These are phyloP conservation scores for Donacobius atricapilla DNA, from an alignment of 2,113 vertebrate species.

Conservation along the genomic window DNA sequence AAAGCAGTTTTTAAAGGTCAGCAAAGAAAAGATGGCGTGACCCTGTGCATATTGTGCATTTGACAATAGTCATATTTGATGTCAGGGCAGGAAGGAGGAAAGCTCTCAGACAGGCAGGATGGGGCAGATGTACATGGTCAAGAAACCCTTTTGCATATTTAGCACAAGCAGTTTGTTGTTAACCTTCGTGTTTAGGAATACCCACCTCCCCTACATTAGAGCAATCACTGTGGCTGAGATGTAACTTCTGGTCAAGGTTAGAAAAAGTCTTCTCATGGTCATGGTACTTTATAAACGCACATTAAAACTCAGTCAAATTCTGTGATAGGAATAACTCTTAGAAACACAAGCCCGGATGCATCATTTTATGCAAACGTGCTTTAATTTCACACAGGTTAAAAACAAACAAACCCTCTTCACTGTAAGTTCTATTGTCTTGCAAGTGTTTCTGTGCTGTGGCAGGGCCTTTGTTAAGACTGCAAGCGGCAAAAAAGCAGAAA, in stretches of 20 bases:
- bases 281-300: background rate
- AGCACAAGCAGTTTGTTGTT: background rate
- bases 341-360: background rate
- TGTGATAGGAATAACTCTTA: background rate
- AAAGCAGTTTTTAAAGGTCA: conserved; percentile 14
- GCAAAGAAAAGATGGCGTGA: background rate
- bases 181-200: background rate
- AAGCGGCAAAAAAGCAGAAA: background rate
- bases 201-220: background rate
- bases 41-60: background rate
- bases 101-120: background rate
- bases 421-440: background rate
- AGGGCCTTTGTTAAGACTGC: background rate
- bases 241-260: background rate
- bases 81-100: background rate
- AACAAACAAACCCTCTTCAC: background rate
- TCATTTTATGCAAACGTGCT: background rate
- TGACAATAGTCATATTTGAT: background rate
- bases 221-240: background rate
- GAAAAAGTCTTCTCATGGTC: background rate
- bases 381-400: background rate
- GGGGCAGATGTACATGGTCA: background rate
- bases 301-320: background rate
- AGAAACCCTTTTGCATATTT: background rate
- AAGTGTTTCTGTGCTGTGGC: background rate